phyloP scores from a whole-genome alignment of 2,888 invertebrate genomes.

The Stenichneumon culpator region DNA sequence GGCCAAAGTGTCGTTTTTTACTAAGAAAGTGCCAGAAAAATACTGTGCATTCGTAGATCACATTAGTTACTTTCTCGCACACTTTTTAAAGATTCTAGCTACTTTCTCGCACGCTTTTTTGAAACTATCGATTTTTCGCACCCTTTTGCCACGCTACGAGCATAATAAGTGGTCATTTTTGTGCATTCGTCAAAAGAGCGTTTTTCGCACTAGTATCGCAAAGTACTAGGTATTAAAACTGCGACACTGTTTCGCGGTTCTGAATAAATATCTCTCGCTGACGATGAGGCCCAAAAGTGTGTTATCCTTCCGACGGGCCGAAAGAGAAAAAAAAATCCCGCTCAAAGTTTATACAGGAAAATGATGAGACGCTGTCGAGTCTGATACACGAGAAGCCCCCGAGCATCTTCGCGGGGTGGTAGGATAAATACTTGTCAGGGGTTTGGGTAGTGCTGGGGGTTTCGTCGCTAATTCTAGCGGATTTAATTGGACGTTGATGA shows the following conservation, averaged over 20 bases:
- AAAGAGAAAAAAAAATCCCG: neutral
- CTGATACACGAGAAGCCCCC: slow-evolving; percentile 37
- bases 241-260: neutral
- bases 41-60: too few species aligned
- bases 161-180: too few species aligned
- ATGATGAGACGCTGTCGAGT: slow-evolving; percentile 39
- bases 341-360: slow-evolving; percentile 14
- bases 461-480: slow-evolving; percentile 66
- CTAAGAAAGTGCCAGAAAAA: too few species aligned
- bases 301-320: neutral
- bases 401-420: slow-evolving; percentile 21
- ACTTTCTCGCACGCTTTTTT: too few species aligned
- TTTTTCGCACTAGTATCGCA: too few species aligned
- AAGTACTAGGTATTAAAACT: too few species aligned
- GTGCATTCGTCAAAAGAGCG: too few species aligned
- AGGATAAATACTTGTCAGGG: slow-evolving; percentile 31
- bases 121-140: too few species aligned
- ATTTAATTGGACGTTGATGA: slow-evolving; percentile 71
- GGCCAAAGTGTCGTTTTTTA: too few species aligned
- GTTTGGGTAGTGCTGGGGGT: slow-evolving; percentile 15
- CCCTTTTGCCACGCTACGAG: too few species aligned
- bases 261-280: neutral
- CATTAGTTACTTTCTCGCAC: too few species aligned
- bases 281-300: neutral
- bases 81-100: too few species aligned